Evolutionary conservation across 1,140 invertebrate genomes (phyloP), one percentile per base, ranked within the genome.

Genomic region (Formica exsecta): DNA sequence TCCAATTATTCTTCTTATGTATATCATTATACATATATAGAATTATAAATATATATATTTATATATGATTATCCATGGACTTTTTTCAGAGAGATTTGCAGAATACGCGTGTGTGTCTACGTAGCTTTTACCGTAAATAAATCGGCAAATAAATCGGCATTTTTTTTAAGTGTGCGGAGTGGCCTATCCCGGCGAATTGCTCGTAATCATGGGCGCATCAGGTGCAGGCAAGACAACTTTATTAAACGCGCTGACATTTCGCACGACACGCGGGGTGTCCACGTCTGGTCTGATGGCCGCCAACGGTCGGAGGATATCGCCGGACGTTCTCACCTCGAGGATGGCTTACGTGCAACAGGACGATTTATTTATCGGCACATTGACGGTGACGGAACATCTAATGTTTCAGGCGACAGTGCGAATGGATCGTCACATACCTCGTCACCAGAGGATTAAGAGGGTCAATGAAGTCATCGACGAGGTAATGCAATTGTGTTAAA

Each of bases 161-260:
- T 62, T 9, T n/a, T 94, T n/a, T 87, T 32, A 32, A 98, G 98
- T 98, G 3, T 97, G 96, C 87, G 98, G 99, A 11, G 96, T 98
- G 2, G 98, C 98, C 0, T 97, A 97, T 93, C 98, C 98, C 6
- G 98, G 98, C 4, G 98, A 99, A 93, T 94, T 99, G 32, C 93
- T 99, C 75, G 98, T 98, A 3, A 97, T 99, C 32, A 98, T 99
- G 97, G 99, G 99, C 4, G 97, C 98, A 4, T 99, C 98, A 36
- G 99, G 99, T 0, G 98, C 99, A 0, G 99, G 99, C 6, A 99
- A 99, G 95, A 99, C 99, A 0, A 99, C 99, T 0, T 96, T 99
- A 0, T 94, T 99, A 57, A 99, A 99, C 94, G 96, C 98, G 0
- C 92, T 99, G 44, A 99, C 98, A 1, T 98, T 97, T 93, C 96